Base-by-base conservation (phyloP, 2,113 vertebrate species). In the Tyto alba region DNA sequence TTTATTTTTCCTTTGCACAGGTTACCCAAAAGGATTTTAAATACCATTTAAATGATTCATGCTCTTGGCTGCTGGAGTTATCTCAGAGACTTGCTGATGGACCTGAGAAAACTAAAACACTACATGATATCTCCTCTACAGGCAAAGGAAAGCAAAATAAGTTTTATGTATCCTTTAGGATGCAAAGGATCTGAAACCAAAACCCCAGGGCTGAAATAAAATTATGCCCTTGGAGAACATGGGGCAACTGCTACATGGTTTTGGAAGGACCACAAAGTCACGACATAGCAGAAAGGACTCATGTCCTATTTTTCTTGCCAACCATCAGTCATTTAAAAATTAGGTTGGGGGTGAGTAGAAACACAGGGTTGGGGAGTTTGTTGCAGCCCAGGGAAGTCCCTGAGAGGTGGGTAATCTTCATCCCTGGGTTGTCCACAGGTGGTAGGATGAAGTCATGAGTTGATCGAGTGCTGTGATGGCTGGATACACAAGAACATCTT, bases 391-490 rank as follows among this genome's bases (percentile, higher is more conserved):
- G 34, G 30, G 25, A 67, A 36, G 30, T 9, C 74, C 13, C 27
- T 3, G 2, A 13, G 41, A 21, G 12, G 11, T 48, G 30, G 23
- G 16, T 27, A 69, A 29, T 27, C 56, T 80, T 71, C 74, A 47
- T 17, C 52, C 41, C 34, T 5, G 21, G 19, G 23, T 3, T 69
- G 25, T 19, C 53, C 55, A 34, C 10, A 5, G 1, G 12, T 11
- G n/a, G 36, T 30, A 0, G 4, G 72, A n/a, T 0, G 6, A 45
- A 77, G 48, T n/a, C 47, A 26, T 2, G 57, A 56, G 68, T 1
- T 6, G 36, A 7, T 1, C 4, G 13, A 66, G 7, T 1, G 0
- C 52, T 1, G 0, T 2, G 17, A 16, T 4, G 26, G 62, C 18
- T 2, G 1, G 12, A 45, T 6, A 30, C 27, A 45, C 6, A 6